Conservation (phyloP, 2,888 invertebrate genomes). For the Synanthedon formicaeformis region DNA sequence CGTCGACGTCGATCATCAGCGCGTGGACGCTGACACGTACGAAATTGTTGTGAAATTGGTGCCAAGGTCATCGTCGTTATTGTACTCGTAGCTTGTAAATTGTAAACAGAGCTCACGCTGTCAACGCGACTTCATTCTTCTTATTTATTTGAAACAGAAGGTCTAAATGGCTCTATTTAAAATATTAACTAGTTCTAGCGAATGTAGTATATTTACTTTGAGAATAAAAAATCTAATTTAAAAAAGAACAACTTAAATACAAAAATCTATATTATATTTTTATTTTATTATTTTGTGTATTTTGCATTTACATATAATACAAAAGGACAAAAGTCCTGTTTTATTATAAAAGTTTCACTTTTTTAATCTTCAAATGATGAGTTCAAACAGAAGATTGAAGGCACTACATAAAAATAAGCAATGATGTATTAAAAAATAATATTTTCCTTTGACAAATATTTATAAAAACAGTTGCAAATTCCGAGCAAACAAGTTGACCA, state of each 20-base stretch:
- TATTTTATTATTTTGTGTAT: no score
- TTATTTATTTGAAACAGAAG: not conserved
- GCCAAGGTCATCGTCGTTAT: conserved; percentile 6
- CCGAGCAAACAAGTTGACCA: conserved; percentile 8
- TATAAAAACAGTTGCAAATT: conserved; percentile 1
- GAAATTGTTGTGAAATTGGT: conserved; percentile 2
- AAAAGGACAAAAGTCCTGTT: no score
- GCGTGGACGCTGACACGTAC: conserved; percentile 8
- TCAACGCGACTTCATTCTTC: not conserved
- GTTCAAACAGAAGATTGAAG: no score
- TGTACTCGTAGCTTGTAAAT: not conserved
- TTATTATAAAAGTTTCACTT: no score
- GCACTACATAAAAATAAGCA: not conserved
- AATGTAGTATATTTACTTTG: no score
- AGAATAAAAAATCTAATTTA: no score
- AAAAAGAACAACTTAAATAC: no score
- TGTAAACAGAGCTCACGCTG: not conserved
- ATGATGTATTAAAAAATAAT: not conserved
- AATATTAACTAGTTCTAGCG: no score
- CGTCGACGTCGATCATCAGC: conserved; percentile 9
- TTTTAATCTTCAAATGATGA: no score
- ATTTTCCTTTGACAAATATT: not conserved
- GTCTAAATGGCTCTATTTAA: no score
- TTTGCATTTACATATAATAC: no score
- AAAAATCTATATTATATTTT: no score